phyloP scores from a whole-genome alignment of 2,113 vertebrate species.

The Hoplias malabaricus region DNA sequence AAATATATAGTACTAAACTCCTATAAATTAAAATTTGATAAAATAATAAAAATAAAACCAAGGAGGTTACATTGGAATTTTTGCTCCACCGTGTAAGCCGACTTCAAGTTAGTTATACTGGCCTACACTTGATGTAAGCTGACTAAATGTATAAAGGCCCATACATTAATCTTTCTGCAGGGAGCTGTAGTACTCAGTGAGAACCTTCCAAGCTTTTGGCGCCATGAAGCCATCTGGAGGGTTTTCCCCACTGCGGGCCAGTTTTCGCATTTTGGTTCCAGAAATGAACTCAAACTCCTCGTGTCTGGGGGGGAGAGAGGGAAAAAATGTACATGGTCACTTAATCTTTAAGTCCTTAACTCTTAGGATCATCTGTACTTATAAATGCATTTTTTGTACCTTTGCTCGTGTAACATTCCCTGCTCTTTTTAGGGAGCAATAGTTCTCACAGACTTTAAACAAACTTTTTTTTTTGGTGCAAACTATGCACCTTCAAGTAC shows the following conservation, averaged over 20 bases:
- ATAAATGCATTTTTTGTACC: no score
- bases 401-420: no score
- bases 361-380: no score
- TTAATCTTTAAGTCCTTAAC: no score
- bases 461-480: no score
- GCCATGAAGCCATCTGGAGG: constrained; percentile 98
- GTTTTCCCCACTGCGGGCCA: constrained; percentile 66
- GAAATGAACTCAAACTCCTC: constrained; percentile 88
- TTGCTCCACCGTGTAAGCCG: neutral
- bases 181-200: constrained; percentile 89
- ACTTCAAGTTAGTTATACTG: neutral
- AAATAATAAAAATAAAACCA: no score
- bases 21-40: constrained; percentile 7
- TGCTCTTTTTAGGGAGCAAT: no score
- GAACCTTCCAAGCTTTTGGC: constrained; percentile 91
- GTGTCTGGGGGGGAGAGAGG: no score
- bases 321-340: no score
- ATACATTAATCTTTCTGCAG: constrained; percentile 82
- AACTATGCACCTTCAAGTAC: no score
- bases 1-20: constrained; percentile 10
- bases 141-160: neutral
- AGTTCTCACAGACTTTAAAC: no score
- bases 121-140: constrained; percentile 44
- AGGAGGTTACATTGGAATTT: neutral
- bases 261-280: constrained; percentile 48